phyloP scores from a whole-genome alignment of 2,797 vertebrate species.

The Kryptopterus vitreolus region DNA sequence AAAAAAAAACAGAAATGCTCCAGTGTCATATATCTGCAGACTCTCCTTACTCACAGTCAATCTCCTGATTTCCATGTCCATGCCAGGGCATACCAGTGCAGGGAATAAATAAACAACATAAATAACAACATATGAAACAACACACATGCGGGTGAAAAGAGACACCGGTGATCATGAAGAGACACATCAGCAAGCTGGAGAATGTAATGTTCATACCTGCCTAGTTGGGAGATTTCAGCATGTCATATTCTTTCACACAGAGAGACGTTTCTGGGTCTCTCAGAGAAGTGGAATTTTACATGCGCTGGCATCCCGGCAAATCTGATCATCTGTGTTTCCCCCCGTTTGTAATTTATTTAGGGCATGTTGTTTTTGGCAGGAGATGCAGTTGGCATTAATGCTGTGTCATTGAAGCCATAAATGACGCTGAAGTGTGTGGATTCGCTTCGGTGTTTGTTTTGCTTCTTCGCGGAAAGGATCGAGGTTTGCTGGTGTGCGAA shows the following conservation, averaged over 20 bases:
- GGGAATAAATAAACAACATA: conserved; percentile 47
- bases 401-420: conserved; percentile 1
- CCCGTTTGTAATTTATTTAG: conserved; percentile 37
- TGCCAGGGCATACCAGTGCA: conserved; percentile 30
- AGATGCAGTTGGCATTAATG: conserved; percentile 16
- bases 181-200: conserved; percentile 54
- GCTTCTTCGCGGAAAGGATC: background rate
- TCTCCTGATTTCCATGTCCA: conserved; percentile 44
- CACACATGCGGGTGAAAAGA: conserved; percentile 65
- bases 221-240: conserved; percentile 31
- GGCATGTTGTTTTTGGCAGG: conserved; percentile 36
- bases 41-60: background rate
- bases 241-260: conserved; percentile 38
- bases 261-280: conserved; percentile 35
- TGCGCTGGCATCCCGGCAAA: conserved; percentile 26
- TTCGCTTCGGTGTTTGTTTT: conserved; percentile 44
- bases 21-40: conserved; percentile 3
- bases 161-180: conserved; percentile 69
- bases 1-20: too few relatives aligned
- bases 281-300: conserved; percentile 34
- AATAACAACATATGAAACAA: conserved; percentile 41
- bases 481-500: background rate
- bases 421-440: conserved; percentile 16
- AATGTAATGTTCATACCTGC: conserved; percentile 31
- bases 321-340: conserved; percentile 43